phyloP scores from a whole-genome alignment of 2,888 invertebrate genomes.

The Buathra laborator region DNA sequence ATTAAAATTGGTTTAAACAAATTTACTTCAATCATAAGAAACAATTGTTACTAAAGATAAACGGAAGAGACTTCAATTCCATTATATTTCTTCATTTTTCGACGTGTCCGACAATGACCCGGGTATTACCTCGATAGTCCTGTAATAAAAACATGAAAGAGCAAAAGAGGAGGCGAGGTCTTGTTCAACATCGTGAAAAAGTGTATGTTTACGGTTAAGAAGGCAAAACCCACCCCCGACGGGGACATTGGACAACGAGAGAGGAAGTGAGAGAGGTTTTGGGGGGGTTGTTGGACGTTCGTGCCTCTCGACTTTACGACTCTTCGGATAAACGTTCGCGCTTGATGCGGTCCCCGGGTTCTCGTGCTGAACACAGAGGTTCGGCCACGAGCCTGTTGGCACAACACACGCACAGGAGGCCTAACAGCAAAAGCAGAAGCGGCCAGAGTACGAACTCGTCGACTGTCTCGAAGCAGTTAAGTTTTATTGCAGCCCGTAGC shows the following conservation, averaged over 20 bases:
- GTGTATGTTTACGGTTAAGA: constrained; percentile 34
- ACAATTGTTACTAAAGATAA: too few relatives aligned
- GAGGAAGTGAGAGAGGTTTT: constrained; percentile 14
- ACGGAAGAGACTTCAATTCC: too few relatives aligned
- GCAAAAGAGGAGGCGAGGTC: not conserved
- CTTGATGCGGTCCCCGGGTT: constrained; percentile 39
- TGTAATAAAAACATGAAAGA: not conserved
- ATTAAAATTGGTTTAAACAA: too few relatives aligned
- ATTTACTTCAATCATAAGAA: too few relatives aligned
- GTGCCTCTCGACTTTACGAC: constrained; percentile 64
- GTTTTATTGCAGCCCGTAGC: constrained; percentile 80
- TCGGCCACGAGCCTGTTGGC: constrained; percentile 73
- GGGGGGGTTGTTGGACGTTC: constrained; percentile 56
- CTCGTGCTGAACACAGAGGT: constrained; percentile 55
- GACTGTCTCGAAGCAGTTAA: constrained; percentile 77
- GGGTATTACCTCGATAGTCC: constrained; percentile 1
- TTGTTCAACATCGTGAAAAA: constrained; percentile 14
- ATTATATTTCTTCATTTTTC: too few relatives aligned
- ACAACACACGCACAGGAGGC: constrained; percentile 69
- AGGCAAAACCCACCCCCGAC: constrained; percentile 41
- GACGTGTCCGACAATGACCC: not conserved
- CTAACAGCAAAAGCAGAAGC: constrained; percentile 24
- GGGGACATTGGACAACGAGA: not conserved
- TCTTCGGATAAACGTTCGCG: constrained; percentile 56
- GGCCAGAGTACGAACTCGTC: constrained; percentile 65